phyloP scores from a whole-genome alignment of 1,140 invertebrate species.

The Trichoplusia ni region DNA sequence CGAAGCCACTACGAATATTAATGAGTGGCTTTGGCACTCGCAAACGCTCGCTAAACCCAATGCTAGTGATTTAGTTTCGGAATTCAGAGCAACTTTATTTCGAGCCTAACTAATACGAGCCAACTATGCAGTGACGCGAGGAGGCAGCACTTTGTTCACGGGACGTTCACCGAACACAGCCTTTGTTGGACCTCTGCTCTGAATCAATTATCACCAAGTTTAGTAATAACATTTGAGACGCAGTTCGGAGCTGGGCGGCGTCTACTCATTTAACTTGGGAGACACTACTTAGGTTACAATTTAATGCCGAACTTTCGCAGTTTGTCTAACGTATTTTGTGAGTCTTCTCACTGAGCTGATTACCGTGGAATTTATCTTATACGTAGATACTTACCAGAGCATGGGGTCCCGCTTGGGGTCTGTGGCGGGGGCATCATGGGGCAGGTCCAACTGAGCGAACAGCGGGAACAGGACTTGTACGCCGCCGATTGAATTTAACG shows the following conservation, averaged over 20 bases:
- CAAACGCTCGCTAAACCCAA: slow-evolving; percentile 39
- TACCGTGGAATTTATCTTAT: slow-evolving; percentile 38
- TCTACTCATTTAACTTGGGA: not conserved
- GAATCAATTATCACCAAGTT: slow-evolving; percentile 16
- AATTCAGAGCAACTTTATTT: slow-evolving; percentile 39
- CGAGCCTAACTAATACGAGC: slow-evolving; percentile 25
- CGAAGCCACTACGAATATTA: slow-evolving; percentile 66
- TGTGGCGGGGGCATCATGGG: slow-evolving; percentile 88
- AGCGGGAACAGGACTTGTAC: slow-evolving; percentile 99
- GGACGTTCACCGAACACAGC: slow-evolving; percentile 14
- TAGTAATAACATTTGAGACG: slow-evolving; percentile 19
- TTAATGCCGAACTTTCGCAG: not conserved
- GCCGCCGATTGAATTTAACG: slow-evolving; percentile 98
- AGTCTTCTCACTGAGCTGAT: slow-evolving; percentile 1
- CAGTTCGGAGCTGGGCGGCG: not conserved
- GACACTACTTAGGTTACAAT: slow-evolving; percentile 8
- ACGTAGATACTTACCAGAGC: slow-evolving; percentile 86
- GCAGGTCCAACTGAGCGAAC: slow-evolving; percentile 98
- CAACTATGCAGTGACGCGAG: slow-evolving; percentile 6
- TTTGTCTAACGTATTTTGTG: not conserved
- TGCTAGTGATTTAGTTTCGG: slow-evolving; percentile 46
- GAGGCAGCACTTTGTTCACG: slow-evolving; percentile 17
- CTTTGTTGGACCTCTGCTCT: slow-evolving; percentile 3
- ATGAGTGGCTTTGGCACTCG: slow-evolving; percentile 52
- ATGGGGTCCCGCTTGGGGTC: slow-evolving; percentile 93